Evolutionary conservation across 1,140 invertebrate genomes (phyloP), one percentile per base, ranked within the genome.

Genomic region (Euborellia annulipes): DNA sequence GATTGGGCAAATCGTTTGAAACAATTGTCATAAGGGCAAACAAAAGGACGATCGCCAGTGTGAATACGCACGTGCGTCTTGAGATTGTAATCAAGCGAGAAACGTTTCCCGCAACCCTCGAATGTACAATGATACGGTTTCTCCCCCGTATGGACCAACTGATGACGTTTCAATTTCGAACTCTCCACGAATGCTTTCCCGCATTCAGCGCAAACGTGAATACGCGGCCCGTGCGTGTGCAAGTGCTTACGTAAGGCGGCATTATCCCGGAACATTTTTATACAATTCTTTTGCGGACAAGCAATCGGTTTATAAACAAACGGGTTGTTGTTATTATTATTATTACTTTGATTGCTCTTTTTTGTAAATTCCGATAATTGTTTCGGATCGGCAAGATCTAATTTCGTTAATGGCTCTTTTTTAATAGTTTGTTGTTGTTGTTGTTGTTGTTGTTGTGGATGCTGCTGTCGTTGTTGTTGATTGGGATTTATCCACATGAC

Each of bases 1-100:
- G 88, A 93, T 67, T 97, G 92, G 32, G 93, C 93, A 72, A 98
- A 98, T 62, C 95, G 96, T 66, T 96, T 96, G 63, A 90, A 94
- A 68, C 93, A 98, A 30, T 90, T 90, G 63, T 97, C 92, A 66
- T 97, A 96, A 1, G 92, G 92, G 72, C 93, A 97, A 37, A 95
- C 92, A 60, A 95, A 98, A 0, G 93, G 93, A 39, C 92, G 70
- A 63, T 98, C 93, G 2, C 88, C 93, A 0, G 93, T 97, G 64
- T 98, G 93, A 55, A 98, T 96, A 46, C 93, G 72, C 2, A 97
- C 92, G 63, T 98, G 93, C 8, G 93, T 96, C 61, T 91, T 78
- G 52, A 78, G 67, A 65, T 94, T 98, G 63, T 97, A 98, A 63
- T 98, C 93, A 45, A 98, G 67, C 41, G 92, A 96, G 68, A 98